Percentiles rank a stretch among this genome's conserved stretches.
Evolutionary conservation across 2,113 vertebrate species (phyloP).

Genomic region (Etia nguti): DNA sequence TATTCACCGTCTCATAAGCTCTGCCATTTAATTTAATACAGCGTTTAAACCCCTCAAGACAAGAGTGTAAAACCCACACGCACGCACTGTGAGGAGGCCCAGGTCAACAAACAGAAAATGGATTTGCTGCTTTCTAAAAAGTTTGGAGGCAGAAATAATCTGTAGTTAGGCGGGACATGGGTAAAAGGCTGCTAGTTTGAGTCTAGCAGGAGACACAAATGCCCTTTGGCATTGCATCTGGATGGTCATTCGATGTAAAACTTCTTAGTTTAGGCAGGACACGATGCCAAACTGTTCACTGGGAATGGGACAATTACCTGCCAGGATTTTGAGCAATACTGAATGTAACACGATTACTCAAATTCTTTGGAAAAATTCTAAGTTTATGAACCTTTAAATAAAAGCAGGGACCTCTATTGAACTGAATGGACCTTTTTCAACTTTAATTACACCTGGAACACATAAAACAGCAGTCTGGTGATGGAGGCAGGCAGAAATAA

Average conservation of each 20-base stretch:
- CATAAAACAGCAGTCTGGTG: neutral
- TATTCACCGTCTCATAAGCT: rapidly evolving
- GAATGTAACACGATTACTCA: neutral
- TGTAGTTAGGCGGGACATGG: neutral
- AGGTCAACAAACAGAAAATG: neutral
- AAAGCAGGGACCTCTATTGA: neutral
- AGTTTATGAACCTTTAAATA: neutral
- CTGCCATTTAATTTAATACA: neutral
- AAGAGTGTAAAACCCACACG: neutral
- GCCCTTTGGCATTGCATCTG: rapidly evolving
- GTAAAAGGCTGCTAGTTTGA: neutral
- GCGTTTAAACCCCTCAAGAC: neutral
- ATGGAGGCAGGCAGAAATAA: neutral
- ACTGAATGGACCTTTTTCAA: neutral
- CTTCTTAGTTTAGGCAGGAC: neutral
- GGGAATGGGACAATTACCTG: neutral
- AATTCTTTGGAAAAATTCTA: neutral
- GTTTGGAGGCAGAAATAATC: neutral
- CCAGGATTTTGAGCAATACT: neutral
- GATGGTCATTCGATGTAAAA: rapidly evolving
- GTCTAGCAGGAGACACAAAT: neutral
- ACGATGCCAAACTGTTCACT: neutral
- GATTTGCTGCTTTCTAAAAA: neutral
- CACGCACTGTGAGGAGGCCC: neutral
- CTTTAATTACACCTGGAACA: neutral